phyloP scores from a whole-genome alignment of 2,797 vertebrate genomes.

The Liasis olivaceus region DNA sequence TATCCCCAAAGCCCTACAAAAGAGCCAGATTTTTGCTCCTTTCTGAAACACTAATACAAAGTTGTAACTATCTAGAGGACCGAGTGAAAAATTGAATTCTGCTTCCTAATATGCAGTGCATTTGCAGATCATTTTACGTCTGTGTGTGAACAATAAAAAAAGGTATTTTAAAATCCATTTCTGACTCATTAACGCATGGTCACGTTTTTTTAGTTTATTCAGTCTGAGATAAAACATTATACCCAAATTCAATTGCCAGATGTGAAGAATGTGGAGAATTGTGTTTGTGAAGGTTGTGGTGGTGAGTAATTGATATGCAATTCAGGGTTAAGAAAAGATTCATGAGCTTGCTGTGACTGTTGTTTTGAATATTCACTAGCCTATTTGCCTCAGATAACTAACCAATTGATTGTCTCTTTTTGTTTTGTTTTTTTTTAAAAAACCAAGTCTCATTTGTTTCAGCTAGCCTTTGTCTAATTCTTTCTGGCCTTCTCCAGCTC shows the following conservation, averaged over 20 bases:
- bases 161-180: conserved; percentile 48
- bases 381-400: neutral
- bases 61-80: neutral
- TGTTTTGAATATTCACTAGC: neutral
- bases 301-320: neutral
- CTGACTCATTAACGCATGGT: neutral
- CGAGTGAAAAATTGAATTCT: conserved; percentile 1
- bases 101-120: neutral
- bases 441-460: conserved; percentile 16
- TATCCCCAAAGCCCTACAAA: neutral
- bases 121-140: neutral
- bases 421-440: neutral
- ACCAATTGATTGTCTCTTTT: neutral
- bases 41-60: neutral
- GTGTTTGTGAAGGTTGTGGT: neutral
- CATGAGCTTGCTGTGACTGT: neutral
- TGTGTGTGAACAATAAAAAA: conserved; percentile 16
- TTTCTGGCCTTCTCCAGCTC: neutral
- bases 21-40: neutral
- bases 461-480: conserved; percentile 1
- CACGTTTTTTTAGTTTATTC: conserved; percentile 52
- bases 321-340: neutral
- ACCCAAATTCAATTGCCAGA: neutral
- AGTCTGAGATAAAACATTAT: neutral
- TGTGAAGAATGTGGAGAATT: neutral